phyloP scores from a whole-genome alignment of 1,140 invertebrate genomes.

The Heliothis virescens region DNA sequence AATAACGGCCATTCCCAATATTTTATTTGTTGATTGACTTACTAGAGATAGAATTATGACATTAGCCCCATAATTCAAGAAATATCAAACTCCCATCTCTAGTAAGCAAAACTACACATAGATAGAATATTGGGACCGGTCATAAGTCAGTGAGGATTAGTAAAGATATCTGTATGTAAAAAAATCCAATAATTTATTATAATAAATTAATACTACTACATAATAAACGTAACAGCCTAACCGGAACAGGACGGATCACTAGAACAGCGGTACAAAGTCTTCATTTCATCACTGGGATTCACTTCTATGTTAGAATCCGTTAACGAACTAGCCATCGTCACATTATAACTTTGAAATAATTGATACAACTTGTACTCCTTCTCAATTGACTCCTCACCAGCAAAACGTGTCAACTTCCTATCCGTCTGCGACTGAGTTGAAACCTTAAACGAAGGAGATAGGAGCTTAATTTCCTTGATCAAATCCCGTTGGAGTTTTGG shows the following conservation, averaged over 20 bases:
- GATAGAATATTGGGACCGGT: too few species aligned
- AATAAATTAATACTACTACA: neutral
- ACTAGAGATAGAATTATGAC: too few species aligned
- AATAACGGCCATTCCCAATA: too few species aligned
- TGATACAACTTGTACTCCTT: slow-evolving; percentile 65
- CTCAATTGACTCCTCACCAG: slow-evolving; percentile 19
- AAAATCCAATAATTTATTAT: too few species aligned
- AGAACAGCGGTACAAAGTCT: slow-evolving; percentile 70
- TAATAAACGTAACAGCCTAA: slow-evolving; percentile 57
- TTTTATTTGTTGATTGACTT: too few species aligned
- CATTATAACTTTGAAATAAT: slow-evolving; percentile 55
- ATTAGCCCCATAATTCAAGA: too few species aligned
- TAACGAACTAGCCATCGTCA: slow-evolving; percentile 58
- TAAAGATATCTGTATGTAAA: too few species aligned
- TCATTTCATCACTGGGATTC: slow-evolving; percentile 64
- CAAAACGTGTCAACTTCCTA: slow-evolving; percentile 35
- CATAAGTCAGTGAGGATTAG: too few species aligned
- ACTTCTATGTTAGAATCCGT: slow-evolving; percentile 48
- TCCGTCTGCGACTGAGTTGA: slow-evolving; percentile 64
- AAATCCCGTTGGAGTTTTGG: slow-evolving; percentile 55
- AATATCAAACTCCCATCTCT: too few species aligned
- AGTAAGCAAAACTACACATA: too few species aligned
- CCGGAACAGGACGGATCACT: slow-evolving; percentile 71
- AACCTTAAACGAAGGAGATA: slow-evolving; percentile 58
- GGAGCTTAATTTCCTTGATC: slow-evolving; percentile 56